phyloP scores from a whole-genome alignment of 1,140 invertebrate species.

The Drosophila quadrilineata region DNA sequence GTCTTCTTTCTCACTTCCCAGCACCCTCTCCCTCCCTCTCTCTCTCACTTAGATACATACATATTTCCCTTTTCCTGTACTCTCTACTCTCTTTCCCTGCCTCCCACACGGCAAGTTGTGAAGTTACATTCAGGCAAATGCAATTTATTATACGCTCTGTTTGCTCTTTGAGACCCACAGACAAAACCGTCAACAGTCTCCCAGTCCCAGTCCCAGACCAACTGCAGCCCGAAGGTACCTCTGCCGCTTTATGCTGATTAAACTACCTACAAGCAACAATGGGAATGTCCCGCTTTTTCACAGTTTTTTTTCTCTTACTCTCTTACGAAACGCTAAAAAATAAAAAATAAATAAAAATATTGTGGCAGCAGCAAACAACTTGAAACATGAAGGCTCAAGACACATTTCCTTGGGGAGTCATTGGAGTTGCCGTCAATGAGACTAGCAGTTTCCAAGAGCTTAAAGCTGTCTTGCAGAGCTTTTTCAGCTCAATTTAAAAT shows the following conservation, averaged over 20 bases:
- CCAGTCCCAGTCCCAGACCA: background rate
- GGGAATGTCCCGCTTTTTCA: background rate
- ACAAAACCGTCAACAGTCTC: slow-evolving; percentile 2
- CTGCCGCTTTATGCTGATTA: slow-evolving; percentile 15
- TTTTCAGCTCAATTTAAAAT: too few species aligned
- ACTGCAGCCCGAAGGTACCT: background rate
- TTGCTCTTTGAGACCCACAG: slow-evolving; percentile 40
- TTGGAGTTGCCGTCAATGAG: too few species aligned
- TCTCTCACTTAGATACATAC: too few species aligned
- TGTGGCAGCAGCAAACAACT: too few species aligned
- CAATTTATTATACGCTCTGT: slow-evolving; percentile 71
- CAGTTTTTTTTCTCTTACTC: too few species aligned
- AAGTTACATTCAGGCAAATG: slow-evolving; percentile 38
- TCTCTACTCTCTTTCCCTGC: background rate
- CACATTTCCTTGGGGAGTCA: too few species aligned
- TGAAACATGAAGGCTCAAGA: too few species aligned
- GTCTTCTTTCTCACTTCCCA: background rate
- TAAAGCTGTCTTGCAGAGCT: too few species aligned
- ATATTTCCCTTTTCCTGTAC: too few species aligned
- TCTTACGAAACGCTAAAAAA: too few species aligned
- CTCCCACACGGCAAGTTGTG: background rate
- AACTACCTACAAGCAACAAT: background rate
- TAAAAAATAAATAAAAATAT: too few species aligned
- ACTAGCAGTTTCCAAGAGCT: too few species aligned
- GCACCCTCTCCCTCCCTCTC: background rate